phyloP scores from a whole-genome alignment of 2,797 vertebrate species.

The Pangasius mekongensis region DNA sequence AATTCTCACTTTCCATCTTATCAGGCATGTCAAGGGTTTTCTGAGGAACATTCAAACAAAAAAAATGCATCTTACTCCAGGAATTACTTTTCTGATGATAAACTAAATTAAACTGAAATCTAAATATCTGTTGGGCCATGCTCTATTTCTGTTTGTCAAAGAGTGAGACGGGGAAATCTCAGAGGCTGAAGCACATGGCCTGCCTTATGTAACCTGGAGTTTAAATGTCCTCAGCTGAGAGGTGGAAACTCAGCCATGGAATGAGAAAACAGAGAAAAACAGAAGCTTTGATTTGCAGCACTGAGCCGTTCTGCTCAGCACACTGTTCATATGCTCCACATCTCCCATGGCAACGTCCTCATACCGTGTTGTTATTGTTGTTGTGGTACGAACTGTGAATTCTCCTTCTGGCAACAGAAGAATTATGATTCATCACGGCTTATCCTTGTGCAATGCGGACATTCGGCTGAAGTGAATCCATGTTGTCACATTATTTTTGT shows the following conservation, averaged over 20 bases:
- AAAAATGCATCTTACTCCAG: neutral
- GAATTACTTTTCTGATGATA: neutral
- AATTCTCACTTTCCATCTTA: no score
- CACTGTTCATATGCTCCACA: constrained; percentile 17
- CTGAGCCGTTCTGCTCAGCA: neutral
- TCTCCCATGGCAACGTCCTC: constrained; percentile 22
- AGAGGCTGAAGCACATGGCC: neutral
- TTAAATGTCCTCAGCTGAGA: constrained; percentile 32
- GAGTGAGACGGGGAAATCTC: constrained; percentile 6
- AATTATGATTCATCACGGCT: constrained; percentile 33
- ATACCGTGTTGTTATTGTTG: constrained; percentile 18
- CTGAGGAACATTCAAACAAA: neutral
- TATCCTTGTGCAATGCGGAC: constrained; percentile 10
- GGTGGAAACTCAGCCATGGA: constrained; percentile 30
- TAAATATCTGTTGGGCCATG: neutral
- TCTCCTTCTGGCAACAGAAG: constrained; percentile 8
- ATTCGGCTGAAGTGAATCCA: constrained; percentile 11
- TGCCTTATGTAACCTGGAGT: constrained; percentile 38
- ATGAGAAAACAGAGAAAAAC: constrained; percentile 27
- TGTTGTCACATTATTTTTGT: constrained; percentile 21
- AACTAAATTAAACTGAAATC: neutral
- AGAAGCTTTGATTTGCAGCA: constrained; percentile 16
- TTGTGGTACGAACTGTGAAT: constrained; percentile 24
- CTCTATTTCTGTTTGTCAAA: constrained; percentile 7
- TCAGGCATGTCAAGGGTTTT: no score